Evolutionary conservation across 2,888 invertebrate species (phyloP), one percentile per base, ranked within the genome.

Genomic region (Habrosyne pyritoides): DNA sequence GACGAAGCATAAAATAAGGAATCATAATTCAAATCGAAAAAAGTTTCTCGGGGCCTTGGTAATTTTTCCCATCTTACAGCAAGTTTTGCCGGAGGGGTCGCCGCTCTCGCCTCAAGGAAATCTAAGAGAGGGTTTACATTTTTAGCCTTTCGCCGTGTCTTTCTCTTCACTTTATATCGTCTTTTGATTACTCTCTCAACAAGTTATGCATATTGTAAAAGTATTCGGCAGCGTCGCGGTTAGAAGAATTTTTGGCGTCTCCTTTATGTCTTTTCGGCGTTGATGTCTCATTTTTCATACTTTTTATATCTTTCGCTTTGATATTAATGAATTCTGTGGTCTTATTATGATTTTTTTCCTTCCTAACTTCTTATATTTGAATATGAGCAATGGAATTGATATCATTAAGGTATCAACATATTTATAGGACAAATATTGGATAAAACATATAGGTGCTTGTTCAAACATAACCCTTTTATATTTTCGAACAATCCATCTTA

Each of bases 21-120:
- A 90, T 90, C 91, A 91, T 92, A 92, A 91, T 91, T 92, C 91
- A 90, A 91, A 92, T 91, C 88, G 90, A 89, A 91, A 91, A 92
- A 92, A 92, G 84, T 92, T 92, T 87, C 77, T 71, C 81, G 82
- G 78, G 77, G 79, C 84, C 75, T 50, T 81, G 81, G 91, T 91
- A 92, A 91, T 91, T 91, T 92, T 91, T 91, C 84, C 90, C 91
- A 91, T 91, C 91, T 91, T 89, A 89, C 78, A 77, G 84, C 83
- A 88, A 91, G 85, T 90, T 89, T 86, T 66, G 83, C 86, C 83
- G 69, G 87, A 87, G 88, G 88, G 88, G 88, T 89, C 87, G 87
- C 75, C 79, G 78, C 74, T 84, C 82, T 75, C 81, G 82, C 83
- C 83, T 84, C 76, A 77, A 84, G 84, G 81, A 89, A 91, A 88